Evolutionary conservation across 2,888 invertebrate species (phyloP).

Genomic region (Aelia acuminata): DNA sequence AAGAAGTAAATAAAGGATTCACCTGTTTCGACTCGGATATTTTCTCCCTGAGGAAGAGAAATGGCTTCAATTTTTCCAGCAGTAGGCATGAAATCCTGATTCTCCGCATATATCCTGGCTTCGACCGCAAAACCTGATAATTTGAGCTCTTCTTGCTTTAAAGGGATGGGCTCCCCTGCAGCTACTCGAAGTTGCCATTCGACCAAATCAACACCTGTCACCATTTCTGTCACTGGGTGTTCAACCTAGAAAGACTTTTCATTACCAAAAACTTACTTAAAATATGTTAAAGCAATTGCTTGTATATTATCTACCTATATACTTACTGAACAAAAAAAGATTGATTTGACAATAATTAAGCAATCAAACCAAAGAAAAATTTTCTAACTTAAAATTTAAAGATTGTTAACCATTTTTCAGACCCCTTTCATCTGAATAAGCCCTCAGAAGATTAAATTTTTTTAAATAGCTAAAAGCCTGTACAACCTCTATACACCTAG

Average conservation of each 20-base stretch:
- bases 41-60: constrained; percentile 78
- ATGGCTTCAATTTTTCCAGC: constrained; percentile 88
- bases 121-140: constrained; percentile 93
- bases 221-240: constrained; percentile 98
- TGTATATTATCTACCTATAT: too few relatives aligned
- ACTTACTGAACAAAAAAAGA: too few relatives aligned
- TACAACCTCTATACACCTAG: too few relatives aligned
- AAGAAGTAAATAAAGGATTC: neutral
- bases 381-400: too few relatives aligned
- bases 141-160: constrained; percentile 83
- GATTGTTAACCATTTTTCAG: too few relatives aligned
- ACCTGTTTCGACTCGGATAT: constrained; percentile 91
- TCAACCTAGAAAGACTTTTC: constrained; percentile 73
- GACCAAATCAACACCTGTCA: constrained; percentile 95
- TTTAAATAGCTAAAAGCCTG: too few relatives aligned
- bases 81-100: constrained; percentile 90
- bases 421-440: too few relatives aligned
- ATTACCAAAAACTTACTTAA: neutral
- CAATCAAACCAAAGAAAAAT: too few relatives aligned
- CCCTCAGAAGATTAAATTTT: too few relatives aligned
- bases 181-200: constrained; percentile 96
- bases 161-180: constrained; percentile 86
- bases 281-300: too few relatives aligned
- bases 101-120: constrained; percentile 96
- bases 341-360: too few relatives aligned